Conservation (phyloP, 2,888 invertebrate genomes). For the Sialis fuliginosa region DNA sequence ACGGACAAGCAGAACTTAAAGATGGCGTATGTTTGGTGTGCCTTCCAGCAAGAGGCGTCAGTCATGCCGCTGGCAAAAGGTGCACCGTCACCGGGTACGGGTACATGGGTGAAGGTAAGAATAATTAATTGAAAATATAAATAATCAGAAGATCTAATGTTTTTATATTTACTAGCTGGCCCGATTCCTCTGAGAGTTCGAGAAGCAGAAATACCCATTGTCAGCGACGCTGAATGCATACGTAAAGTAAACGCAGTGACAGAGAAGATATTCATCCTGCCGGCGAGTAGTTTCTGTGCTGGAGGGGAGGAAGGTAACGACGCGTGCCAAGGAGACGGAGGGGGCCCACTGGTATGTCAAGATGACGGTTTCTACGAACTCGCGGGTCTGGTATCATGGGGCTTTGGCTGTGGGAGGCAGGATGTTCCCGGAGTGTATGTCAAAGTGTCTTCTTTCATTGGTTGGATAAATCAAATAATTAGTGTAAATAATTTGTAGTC, state of each 20-base stretch:
- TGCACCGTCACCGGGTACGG: slow-evolving; percentile 91
- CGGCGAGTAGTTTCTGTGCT: slow-evolving; percentile 86
- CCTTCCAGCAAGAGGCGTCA: slow-evolving; percentile 73
- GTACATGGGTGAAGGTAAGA: slow-evolving; percentile 80
- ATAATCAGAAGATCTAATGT: neutral
- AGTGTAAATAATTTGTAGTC: slow-evolving; percentile 75
- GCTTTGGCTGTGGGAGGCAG: slow-evolving; percentile 80
- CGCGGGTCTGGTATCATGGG: slow-evolving; percentile 89
- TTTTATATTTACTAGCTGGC: slow-evolving; percentile 42
- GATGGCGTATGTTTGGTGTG: slow-evolving; percentile 78
- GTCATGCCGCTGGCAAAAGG: slow-evolving; percentile 74
- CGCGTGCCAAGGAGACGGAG: slow-evolving; percentile 91
- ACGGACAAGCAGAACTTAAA: slow-evolving; percentile 73
- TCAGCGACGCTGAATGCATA: slow-evolving; percentile 82
- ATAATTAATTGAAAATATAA: neutral
- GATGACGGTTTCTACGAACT: slow-evolving; percentile 85
- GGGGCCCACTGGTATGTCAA: slow-evolving; percentile 83
- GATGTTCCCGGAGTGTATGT: slow-evolving; percentile 96
- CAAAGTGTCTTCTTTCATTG: slow-evolving; percentile 86
- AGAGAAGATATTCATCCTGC: slow-evolving; percentile 84
- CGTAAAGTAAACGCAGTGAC: slow-evolving; percentile 87
- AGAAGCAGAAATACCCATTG: slow-evolving; percentile 82
- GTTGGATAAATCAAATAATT: slow-evolving; percentile 95
- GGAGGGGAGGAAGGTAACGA: slow-evolving; percentile 87
- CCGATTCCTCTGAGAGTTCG: slow-evolving; percentile 79